Conservation (phyloP, 2,797 vertebrate genomes). For the Crenuchus spilurus region DNA sequence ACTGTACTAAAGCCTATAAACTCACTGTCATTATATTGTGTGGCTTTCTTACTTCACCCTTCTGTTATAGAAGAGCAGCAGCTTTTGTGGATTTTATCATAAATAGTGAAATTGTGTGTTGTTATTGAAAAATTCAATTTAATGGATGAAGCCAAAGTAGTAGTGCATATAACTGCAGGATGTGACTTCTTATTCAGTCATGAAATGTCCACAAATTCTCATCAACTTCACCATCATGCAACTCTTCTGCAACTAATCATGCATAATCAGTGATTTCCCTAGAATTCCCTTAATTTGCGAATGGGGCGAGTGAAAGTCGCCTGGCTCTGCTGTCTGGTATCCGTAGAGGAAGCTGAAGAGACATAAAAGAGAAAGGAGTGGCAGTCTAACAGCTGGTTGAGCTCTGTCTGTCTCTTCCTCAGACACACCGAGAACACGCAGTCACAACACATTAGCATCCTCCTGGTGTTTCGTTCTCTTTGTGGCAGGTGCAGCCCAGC, state of each 20-base stretch:
- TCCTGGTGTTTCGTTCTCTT: slow-evolving; percentile 4
- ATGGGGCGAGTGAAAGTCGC: neutral
- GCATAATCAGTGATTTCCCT: neutral
- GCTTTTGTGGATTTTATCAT: too few species aligned
- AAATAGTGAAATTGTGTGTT: too few species aligned
- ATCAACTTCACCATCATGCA: neutral
- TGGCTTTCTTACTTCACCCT: too few species aligned
- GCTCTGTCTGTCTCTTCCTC: neutral
- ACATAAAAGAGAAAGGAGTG: slow-evolving; percentile 13
- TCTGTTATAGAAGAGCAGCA: too few species aligned
- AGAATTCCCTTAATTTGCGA: neutral
- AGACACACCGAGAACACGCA: neutral
- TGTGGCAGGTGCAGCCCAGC: slow-evolving; percentile 1
- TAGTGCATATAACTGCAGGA: too few species aligned
- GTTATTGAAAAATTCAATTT: too few species aligned
- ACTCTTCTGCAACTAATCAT: neutral
- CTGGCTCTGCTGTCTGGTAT: neutral
- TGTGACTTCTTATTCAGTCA: too few species aligned
- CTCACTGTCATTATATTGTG: too few species aligned
- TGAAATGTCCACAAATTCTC: neutral
- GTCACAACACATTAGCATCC: slow-evolving; percentile 27
- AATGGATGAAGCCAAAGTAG: too few species aligned
- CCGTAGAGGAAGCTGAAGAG: neutral
- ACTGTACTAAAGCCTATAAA: too few species aligned
- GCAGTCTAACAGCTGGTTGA: slow-evolving; percentile 25